These are phyloP conservation scores for Megaustenia siamemsis DNA, from an alignment of 2,888 invertebrate species.

Conservation along the genomic window DNA sequence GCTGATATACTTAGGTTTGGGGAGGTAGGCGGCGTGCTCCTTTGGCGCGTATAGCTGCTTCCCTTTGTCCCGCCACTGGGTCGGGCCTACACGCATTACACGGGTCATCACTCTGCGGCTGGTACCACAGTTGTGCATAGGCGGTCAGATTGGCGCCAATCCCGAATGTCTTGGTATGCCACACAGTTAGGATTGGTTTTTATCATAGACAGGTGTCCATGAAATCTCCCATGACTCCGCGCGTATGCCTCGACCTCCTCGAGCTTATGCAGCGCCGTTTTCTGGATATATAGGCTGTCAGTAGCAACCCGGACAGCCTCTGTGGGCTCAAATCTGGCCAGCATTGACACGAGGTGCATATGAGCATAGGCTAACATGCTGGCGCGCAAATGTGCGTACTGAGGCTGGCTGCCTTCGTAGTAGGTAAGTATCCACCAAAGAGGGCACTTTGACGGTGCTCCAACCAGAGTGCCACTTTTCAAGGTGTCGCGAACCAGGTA, in stretches of 20 bases:
- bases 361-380: background rate
- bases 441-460: background rate
- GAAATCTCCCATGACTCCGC: too few relatives aligned
- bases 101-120: background rate
- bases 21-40: background rate
- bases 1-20: background rate
- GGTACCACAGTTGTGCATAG: background rate
- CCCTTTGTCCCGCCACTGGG: constrained; percentile 10
- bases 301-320: background rate
- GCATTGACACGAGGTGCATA: background rate
- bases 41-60: background rate
- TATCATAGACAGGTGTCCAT: too few relatives aligned
- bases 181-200: too few relatives aligned
- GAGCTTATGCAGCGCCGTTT: constrained; percentile 7
- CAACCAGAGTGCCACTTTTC: background rate
- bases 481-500: constrained; percentile 6
- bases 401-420: background rate
- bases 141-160: too few relatives aligned
- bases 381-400: background rate
- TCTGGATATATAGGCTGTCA: background rate
- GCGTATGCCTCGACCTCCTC: constrained; percentile 15
- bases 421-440: background rate
- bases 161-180: too few relatives aligned
- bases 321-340: background rate
- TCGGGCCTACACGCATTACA: background rate